phyloP scores from a whole-genome alignment of 2,888 invertebrate genomes.

The Platypus cylindrus region DNA sequence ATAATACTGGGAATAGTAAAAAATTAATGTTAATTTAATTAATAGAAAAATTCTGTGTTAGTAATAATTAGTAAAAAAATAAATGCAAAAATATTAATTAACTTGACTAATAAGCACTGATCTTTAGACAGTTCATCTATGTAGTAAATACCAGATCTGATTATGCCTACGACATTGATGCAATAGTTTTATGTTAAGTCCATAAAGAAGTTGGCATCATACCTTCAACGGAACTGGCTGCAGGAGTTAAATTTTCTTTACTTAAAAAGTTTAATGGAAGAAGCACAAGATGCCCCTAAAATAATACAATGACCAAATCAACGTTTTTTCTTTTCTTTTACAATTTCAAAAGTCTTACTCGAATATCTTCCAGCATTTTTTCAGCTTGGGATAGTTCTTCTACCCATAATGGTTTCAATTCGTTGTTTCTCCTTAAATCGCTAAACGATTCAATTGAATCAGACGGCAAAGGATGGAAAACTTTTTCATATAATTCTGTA shows the following conservation, averaged over 20 bases:
- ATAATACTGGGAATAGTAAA: too few species aligned
- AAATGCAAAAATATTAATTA: too few species aligned
- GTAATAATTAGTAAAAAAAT: too few species aligned
- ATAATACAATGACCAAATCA: neutral
- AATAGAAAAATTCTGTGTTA: too few species aligned
- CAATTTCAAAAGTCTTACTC: too few species aligned
- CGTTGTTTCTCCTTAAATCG: slow-evolving; percentile 63
- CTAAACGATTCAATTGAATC: slow-evolving; percentile 69
- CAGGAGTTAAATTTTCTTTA: slow-evolving; percentile 74
- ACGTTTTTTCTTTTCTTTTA: slow-evolving; percentile 4
- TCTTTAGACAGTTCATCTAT: too few species aligned
- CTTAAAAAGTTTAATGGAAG: slow-evolving; percentile 83
- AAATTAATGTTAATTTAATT: too few species aligned
- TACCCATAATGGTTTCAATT: slow-evolving; percentile 57
- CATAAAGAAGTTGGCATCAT: slow-evolving; percentile 87
- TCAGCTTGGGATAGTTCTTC: slow-evolving; percentile 61
- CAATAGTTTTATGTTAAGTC: slow-evolving; percentile 55
- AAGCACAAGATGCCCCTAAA: slow-evolving; percentile 72
- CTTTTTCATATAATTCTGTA: slow-evolving; percentile 79
- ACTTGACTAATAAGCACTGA: too few species aligned
- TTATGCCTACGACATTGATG: too few species aligned
- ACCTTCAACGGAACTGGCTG: slow-evolving; percentile 74
- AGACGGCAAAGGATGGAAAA: slow-evolving; percentile 84
- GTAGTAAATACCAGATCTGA: too few species aligned
- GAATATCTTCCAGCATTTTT: slow-evolving; percentile 58